Evolutionary conservation across 2,888 invertebrate genomes (phyloP), one percentile per base, ranked within the genome.

Genomic region (Ochropleura leucogaster): DNA sequence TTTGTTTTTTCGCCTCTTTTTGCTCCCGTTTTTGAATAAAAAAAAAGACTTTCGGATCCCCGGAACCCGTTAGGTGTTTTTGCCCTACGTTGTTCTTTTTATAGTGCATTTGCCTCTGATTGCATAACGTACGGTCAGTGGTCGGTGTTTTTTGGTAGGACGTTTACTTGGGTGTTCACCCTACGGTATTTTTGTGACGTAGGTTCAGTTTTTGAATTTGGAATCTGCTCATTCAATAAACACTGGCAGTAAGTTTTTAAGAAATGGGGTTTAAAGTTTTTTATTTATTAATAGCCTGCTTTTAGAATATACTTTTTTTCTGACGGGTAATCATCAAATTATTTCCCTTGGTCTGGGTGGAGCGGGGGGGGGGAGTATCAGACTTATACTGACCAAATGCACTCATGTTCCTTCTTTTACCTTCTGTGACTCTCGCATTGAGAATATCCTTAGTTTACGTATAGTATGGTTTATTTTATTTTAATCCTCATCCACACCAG

Each of bases 41-140:
- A 92, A 94, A 94, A 94, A 94, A 91, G 89, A 87, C 73, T 82
- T 86, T 86, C 87, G 90, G 89, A 89, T 90, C 89, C 87, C 85
- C 75, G 84, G 91, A 94, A 94, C 93, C 96, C 96, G 96, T 96
- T 96, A 95, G 83, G 82, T 86, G 89, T 93, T 95, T 94, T 95
- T 94, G 94, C 92, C 93, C 59, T 69, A 20, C 47, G 0, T 12
- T 83, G 67, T 57, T 86, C 80, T 88, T 88, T 87, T 87, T 85
- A 66, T 80, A 69, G 68, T 85, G 76, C 86, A 79, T 86, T 80
- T 86, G 84, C 66, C 62, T 87, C 55, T 30, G 75, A 80, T 86
- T 86, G 86, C 85, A 88, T 86, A 86, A 86, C 84, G 68, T 70
- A 57, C 72, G 85, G 86, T 85, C 85, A 87, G 75, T 78, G 80